Percentiles rank a stretch among this genome's conserved stretches.
Evolutionary conservation across 2,797 vertebrate species (phyloP).

Genomic region (Okamejei kenojei): DNA sequence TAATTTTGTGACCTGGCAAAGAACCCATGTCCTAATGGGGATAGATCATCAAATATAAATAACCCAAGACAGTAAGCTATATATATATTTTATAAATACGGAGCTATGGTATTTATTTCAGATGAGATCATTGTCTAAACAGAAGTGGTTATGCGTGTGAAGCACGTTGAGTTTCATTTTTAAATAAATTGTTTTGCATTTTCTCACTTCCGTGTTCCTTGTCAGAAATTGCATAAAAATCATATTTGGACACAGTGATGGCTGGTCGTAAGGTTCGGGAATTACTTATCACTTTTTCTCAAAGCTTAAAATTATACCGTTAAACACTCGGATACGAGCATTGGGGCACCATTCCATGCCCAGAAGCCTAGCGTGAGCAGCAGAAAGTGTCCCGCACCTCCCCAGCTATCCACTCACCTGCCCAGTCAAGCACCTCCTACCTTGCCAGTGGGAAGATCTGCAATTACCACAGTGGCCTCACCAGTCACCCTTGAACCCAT

Average conservation of each 20-base stretch:
- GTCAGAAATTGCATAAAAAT: not conserved
- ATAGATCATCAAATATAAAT: not conserved
- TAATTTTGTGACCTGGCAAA: not conserved
- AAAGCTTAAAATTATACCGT: not conserved
- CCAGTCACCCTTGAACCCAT: too few species aligned
- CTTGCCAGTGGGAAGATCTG: too few species aligned
- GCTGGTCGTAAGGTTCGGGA: not conserved
- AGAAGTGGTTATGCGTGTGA: not conserved
- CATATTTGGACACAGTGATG: not conserved
- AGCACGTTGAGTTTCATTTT: not conserved
- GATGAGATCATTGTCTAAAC: not conserved
- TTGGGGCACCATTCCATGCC: too few species aligned
- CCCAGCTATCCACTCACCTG: too few species aligned
- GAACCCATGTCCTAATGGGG: not conserved
- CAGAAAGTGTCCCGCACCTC: too few species aligned
- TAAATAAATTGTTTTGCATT: not conserved
- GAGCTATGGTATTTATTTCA: not conserved
- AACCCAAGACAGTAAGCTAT: too few species aligned
- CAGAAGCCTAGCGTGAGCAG: too few species aligned
- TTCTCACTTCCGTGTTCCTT: not conserved
- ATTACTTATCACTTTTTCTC: not conserved
- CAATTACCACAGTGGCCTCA: too few species aligned
- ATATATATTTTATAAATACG: not conserved
- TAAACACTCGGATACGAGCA: not conserved
- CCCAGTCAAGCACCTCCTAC: too few species aligned